A percentile compares a stretch with the other conserved stretches of the same genome.
Evolutionary conservation across 2,113 vertebrate species (phyloP).

Genomic region (Fulmarus glacialis): DNA sequence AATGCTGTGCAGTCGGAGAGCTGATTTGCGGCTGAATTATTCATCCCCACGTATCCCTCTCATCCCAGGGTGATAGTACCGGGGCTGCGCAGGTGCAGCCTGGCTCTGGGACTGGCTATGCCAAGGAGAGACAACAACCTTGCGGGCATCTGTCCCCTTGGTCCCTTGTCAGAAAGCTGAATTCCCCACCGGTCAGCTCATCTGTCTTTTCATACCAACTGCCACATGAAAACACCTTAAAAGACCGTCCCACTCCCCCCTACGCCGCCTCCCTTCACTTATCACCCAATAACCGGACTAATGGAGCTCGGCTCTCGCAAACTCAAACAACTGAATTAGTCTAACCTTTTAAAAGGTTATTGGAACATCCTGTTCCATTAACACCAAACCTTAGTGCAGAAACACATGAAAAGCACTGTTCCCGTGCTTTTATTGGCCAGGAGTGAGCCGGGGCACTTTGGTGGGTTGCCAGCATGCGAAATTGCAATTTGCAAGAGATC

Average conservation of each 20-base stretch:
- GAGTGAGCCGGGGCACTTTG: neutral
- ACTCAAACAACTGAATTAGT: neutral
- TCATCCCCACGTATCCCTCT: neutral
- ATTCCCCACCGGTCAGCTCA: neutral
- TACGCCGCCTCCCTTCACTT: fast-evolving
- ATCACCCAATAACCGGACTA: neutral
- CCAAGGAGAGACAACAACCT: neutral
- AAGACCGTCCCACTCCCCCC: fast-evolving
- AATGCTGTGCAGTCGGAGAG: neutral
- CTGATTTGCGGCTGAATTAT: constrained; percentile 47
- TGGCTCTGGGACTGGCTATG: neutral
- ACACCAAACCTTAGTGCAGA: neutral
- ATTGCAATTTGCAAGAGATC: constrained; percentile 3
- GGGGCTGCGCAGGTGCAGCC: neutral
- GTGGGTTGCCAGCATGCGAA: neutral
- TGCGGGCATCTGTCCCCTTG: neutral
- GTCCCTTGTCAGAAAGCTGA: neutral
- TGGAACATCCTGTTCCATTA: neutral
- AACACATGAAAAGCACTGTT: neutral
- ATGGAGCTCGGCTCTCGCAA: neutral
- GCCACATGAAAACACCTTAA: neutral
- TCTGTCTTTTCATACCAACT: neutral
- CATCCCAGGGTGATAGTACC: neutral
- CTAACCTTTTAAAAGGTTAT: neutral
- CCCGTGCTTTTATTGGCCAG: neutral